These are phyloP conservation scores for Sminthurinus aureus DNA, from an alignment of 2,888 invertebrate genomes.

Conservation along the genomic window DNA sequence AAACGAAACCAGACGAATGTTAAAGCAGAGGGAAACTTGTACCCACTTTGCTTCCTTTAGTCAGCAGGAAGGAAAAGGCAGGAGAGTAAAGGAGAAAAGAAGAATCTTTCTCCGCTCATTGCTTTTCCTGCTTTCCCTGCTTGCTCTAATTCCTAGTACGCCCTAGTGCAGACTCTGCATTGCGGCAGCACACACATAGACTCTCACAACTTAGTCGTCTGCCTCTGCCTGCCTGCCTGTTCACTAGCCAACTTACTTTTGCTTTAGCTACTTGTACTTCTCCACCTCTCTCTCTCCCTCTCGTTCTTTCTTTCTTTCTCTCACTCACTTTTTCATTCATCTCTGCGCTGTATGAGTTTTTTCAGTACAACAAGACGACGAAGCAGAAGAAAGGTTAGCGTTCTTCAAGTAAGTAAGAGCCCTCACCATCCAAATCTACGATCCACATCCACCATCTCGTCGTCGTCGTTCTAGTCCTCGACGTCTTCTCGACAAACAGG, in stretches of 20 bases:
- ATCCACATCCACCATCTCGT: too few species aligned
- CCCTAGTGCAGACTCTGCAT: constrained; percentile 56
- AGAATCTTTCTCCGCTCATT: too few species aligned
- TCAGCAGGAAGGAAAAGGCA: constrained; percentile 22
- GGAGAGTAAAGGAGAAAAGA: constrained; percentile 13
- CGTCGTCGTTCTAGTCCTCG: too few species aligned
- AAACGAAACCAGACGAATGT: too few species aligned
- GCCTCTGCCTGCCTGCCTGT: background rate
- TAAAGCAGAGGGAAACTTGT: too few species aligned
- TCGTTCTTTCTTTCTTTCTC: background rate
- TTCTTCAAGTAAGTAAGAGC: too few species aligned
- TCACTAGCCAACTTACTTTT: background rate
- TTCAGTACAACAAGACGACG: too few species aligned
- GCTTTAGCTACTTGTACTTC: constrained; percentile 10
- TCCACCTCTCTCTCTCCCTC: background rate
- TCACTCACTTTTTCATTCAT: background rate
- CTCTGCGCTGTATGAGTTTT: too few species aligned
- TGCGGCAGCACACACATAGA: constrained; percentile 52
- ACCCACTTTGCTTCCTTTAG: too few species aligned
- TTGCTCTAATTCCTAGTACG: constrained; percentile 47
- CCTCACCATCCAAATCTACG: too few species aligned
- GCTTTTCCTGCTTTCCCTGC: too few species aligned
- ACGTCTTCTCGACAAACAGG: constrained; percentile 11
- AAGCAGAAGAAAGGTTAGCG: too few species aligned
- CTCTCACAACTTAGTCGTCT: constrained; percentile 29